Evolutionary conservation across 2,113 vertebrate genomes (phyloP), one percentile per base, ranked within the genome.

Genomic region (Otolemur garnettii): DNA sequence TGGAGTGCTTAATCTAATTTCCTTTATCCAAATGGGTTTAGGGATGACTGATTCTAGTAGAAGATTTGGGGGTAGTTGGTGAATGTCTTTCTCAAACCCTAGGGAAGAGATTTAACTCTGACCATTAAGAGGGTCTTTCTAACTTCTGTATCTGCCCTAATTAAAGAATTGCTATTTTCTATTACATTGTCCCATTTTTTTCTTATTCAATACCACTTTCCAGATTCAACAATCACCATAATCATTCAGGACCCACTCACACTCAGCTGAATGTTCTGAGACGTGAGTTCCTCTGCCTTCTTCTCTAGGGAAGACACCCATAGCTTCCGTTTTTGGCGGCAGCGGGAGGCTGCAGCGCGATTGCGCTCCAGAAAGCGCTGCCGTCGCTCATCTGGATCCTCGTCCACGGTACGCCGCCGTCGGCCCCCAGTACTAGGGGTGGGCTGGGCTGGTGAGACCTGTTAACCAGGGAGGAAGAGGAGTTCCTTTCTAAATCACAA

Each of bases 381-480:
- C 86, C 99, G 98, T 11, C 99, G 98, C 80, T 99, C 99, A 50
- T 99, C 99, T 0, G 99, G 99, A 95, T 99, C 99, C 93, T 99
- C 99, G 30, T 99, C 99, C 10, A 98, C 87, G 0, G 99, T 99
- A 60, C 99, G 99, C 35, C 99, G 98, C 88, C 99, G 98, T 7
- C 99, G 98, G 35, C 99, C 99, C 9, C 99, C 99, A 0, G 99
- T 99, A 87, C 99, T 99, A 50, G 98, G 98, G 0, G 98, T 99
- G 96, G 99, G 99, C 97, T 99, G 99, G 42, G 99, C 99, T 18
- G 99, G 99, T 97, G 99, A 99, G 77, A 99, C 99, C 99, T 99
- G 97, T 26, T 64, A 69, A 14, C 1, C 59, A 93, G 93, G 14
- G 94, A 87, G 33, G 28, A 96, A 96, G 59, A 88, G 38, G 35